phyloP scores from a whole-genome alignment of 2,888 invertebrate species.

The Drosophila nigricruria region DNA sequence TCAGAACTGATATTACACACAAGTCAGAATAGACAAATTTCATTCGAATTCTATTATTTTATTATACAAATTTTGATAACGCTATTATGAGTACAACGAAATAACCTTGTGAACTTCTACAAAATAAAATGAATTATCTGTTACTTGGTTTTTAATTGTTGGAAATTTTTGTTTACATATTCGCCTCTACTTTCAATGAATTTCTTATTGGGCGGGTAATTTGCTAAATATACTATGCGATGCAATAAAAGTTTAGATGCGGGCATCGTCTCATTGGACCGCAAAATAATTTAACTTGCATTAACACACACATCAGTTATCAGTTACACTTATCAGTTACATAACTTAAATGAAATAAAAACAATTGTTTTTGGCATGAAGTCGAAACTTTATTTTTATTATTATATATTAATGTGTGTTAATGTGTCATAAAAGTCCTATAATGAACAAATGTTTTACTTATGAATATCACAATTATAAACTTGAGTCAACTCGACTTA shows the following conservation, averaged over 20 bases:
- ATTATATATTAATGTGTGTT: too few species aligned
- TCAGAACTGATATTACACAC: neutral
- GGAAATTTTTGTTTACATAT: neutral
- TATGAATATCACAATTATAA: neutral
- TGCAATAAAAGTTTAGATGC: neutral
- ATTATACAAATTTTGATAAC: neutral
- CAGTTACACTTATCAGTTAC: too few species aligned
- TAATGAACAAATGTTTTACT: neutral
- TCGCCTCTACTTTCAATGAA: neutral
- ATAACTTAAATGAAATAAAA: neutral
- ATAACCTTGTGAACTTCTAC: neutral
- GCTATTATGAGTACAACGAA: neutral
- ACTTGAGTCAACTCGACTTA: neutral
- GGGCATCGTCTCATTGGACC: neutral
- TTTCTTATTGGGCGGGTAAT: neutral
- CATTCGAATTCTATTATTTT: too few species aligned
- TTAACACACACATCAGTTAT: neutral
- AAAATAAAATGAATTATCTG: neutral
- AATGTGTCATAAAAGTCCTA: neutral
- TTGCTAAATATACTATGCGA: neutral
- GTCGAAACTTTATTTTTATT: neutral
- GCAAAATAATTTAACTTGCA: neutral
- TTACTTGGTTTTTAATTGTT: neutral
- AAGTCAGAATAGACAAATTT: neutral
- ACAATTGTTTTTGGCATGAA: neutral